Base-by-base conservation (phyloP, 1,140 invertebrate genomes). In the Drosophila varians region DNA sequence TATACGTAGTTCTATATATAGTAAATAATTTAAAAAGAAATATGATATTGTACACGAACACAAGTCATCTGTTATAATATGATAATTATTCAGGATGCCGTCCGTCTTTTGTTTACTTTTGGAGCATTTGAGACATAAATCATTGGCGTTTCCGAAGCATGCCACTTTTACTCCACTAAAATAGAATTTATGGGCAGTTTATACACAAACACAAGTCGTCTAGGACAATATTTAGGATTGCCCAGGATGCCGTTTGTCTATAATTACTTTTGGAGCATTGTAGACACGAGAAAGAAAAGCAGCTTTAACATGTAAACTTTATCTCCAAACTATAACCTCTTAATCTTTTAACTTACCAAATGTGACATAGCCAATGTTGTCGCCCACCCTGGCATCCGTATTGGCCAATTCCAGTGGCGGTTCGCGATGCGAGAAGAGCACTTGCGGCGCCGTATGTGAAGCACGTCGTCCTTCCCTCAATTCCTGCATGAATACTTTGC, bases 291-390 rank as follows among this genome's bases (percentile, higher is more conserved):
- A 26, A 28, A 40, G 16, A 26, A 1, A 40, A 12, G n/a, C 2
- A 7, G 9, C 36, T 16, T 40, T 8, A 40, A 40, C 57, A 31
- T 61, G 57, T 61, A 61, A 60, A 60, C 57, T 61, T 61, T 61
- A 6, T 52, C 57, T 54, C 48, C n/a, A n/a, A n/a, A n/a, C n/a
- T n/a, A n/a, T n/a, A n/a, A n/a, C n/a, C n/a, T 25, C 7, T 25
- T 25, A 25, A 28, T 8, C 26, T 28, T 28, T 1, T 7, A 9
- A 72, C 93, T 93, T 92, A 97, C 97, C 98, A 93, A 99, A 99
- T 77, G 99, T 99, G 83, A 99, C 98, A 92, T 99, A 99, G 88
- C 98, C 98, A 92, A 99, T 98, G 92, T 99, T 99, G 79, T 99
- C 98, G 68, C 98, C 98, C 60, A 97, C 95, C 91, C 95, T 94